Conservation (phyloP, 2,113 vertebrate species). For the Epinephelus cyanopodus region DNA sequence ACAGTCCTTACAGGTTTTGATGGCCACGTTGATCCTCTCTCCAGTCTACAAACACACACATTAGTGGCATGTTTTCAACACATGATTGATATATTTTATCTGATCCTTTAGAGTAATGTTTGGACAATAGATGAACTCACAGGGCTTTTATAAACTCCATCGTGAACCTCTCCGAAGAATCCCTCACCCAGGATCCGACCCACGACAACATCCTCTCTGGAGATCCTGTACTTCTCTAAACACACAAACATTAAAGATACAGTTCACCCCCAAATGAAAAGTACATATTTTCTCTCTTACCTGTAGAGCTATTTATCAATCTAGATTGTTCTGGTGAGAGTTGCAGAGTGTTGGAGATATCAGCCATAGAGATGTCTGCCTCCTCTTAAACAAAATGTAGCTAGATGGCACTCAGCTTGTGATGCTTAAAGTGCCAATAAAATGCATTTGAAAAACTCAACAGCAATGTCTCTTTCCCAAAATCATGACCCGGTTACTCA, state of each 20-base stretch:
- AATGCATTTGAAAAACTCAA: no score
- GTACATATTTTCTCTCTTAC: no score
- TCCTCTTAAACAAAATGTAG: no score
- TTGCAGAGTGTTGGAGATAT: no score
- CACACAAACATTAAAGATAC: background rate
- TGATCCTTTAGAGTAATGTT: background rate
- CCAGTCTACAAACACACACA: conserved; percentile 82
- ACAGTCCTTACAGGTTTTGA: conserved; percentile 96
- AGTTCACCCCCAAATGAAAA: background rate
- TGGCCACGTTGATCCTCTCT: conserved; percentile 87
- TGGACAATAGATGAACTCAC: conserved; percentile 80
- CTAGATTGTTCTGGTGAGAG: no score
- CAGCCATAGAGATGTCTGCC: no score
- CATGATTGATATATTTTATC: background rate
- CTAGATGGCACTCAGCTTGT: no score
- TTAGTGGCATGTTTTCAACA: background rate
- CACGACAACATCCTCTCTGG: conserved; percentile 86
- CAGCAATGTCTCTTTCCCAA: no score
- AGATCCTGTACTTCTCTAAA: conserved; percentile 81
- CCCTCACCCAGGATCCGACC: conserved; percentile 93
- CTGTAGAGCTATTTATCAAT: no score
- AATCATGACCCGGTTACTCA: no score
- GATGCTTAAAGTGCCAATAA: no score
- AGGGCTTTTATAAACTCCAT: conserved; percentile 90
- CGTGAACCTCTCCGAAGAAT: conserved; percentile 95